These are phyloP conservation scores for Eulacestoma nigropectus DNA, from an alignment of 2,113 vertebrate genomes.

Conservation along the genomic window DNA sequence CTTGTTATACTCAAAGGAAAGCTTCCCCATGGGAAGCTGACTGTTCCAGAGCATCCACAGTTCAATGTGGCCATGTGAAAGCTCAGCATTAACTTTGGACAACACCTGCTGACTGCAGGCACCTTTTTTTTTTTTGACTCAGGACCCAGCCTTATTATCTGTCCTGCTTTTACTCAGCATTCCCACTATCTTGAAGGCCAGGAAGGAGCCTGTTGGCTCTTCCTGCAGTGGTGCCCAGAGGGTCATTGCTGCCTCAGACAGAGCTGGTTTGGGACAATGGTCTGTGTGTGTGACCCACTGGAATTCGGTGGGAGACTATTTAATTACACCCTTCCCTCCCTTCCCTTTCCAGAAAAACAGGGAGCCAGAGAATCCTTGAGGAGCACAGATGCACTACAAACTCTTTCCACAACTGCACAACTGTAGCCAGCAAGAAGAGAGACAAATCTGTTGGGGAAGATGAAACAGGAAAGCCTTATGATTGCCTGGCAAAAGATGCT, in stretches of 20 bases:
- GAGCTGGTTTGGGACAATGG: background rate
- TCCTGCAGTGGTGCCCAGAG: background rate
- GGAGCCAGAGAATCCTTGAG: background rate
- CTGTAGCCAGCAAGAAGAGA: background rate
- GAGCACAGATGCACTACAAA: background rate
- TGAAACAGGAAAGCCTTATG: no score
- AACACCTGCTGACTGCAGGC: background rate
- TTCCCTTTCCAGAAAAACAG: background rate
- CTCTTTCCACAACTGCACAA: background rate
- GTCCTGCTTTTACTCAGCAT: background rate
- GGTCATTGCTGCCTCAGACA: background rate
- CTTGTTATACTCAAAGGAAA: background rate
- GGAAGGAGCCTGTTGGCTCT: background rate
- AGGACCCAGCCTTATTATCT: background rate
- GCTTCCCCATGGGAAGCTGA: background rate
- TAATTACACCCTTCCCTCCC: conserved; percentile 6
- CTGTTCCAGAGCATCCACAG: background rate
- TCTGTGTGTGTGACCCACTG: background rate
- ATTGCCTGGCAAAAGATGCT: no score
- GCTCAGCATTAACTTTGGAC: background rate
- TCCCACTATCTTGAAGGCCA: background rate
- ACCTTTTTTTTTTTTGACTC: background rate
- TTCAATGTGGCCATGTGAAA: background rate
- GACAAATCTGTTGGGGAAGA: no score
- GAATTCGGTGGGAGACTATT: background rate